Evolutionary conservation across 2,888 invertebrate species (phyloP).

Genomic region (Latrodectus hesperus): DNA sequence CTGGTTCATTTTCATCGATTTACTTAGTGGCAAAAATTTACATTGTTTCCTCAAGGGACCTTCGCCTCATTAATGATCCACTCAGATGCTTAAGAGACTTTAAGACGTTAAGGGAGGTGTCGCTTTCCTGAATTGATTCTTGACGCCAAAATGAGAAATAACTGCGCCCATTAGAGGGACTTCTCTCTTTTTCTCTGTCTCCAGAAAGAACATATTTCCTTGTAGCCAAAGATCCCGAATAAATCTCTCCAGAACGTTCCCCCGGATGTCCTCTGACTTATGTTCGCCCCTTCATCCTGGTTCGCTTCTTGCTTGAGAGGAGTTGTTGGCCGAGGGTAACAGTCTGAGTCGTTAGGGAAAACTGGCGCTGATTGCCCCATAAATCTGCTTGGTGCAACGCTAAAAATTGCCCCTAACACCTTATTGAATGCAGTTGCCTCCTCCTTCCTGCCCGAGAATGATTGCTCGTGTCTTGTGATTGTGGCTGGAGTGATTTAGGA

Average conservation of each 20-base stretch:
- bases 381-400: conserved; percentile 3
- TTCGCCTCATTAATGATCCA: too few species aligned
- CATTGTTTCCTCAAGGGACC: neutral
- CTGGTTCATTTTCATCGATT: neutral
- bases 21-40: neutral
- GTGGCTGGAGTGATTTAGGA: too few species aligned
- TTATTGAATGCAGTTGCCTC: neutral
- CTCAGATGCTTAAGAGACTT: too few species aligned
- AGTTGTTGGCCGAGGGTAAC: too few species aligned
- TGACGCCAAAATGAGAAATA: neutral
- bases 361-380: conserved; percentile 20
- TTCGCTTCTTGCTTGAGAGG: too few species aligned
- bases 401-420: too few species aligned
- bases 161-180: neutral
- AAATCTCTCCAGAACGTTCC: neutral
- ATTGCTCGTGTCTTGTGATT: too few species aligned
- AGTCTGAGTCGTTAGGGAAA: conserved; percentile 9
- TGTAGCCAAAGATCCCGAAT: conserved; percentile 19
- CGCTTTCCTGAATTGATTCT: neutral
- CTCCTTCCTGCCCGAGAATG: neutral
- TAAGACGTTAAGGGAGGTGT: too few species aligned
- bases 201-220: neutral
- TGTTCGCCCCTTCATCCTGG: neutral
- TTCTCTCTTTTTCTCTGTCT: neutral
- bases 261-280: conserved; percentile 1